Evolutionary conservation across 2,888 invertebrate species (phyloP).

Genomic region (Orchestes rusci): DNA sequence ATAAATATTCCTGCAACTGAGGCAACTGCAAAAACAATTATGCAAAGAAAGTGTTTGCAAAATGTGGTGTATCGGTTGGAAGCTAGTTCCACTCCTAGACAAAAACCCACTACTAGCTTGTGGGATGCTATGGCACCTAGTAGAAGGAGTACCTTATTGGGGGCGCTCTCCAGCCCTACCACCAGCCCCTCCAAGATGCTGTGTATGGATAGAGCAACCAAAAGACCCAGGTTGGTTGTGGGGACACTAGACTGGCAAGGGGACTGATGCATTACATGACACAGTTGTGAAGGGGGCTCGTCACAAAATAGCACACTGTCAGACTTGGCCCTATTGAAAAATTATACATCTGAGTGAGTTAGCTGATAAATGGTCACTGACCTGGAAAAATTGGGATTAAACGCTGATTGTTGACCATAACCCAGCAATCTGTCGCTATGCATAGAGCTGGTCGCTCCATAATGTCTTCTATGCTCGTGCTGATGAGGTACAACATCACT

Average conservation of each 20-base stretch:
- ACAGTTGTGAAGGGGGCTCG: conserved; percentile 44
- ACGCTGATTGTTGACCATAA: no score
- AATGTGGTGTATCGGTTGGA: conserved; percentile 36
- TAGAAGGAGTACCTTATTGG: conserved; percentile 55
- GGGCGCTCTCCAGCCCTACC: conserved; percentile 64
- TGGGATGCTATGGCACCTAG: conserved; percentile 68
- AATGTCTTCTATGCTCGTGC: no score
- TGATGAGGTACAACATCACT: no score
- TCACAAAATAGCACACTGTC: conserved; percentile 29
- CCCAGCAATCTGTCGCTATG: no score
- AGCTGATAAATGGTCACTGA: conserved; percentile 2
- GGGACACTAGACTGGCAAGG: conserved; percentile 57
- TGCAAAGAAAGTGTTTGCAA: conserved; percentile 51
- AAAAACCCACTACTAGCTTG: conserved; percentile 76
- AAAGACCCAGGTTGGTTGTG: conserved; percentile 58
- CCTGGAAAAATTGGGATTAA: conserved; percentile 32
- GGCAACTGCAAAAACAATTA: conserved; percentile 60
- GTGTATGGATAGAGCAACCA: conserved; percentile 70
- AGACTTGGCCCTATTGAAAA: conserved; percentile 29
- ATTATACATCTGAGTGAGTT: neutral
- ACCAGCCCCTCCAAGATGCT: conserved; percentile 75
- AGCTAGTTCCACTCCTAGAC: conserved; percentile 65
- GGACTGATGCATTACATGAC: conserved; percentile 60
- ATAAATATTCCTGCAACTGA: conserved; percentile 60
- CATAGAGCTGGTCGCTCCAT: no score